Evolutionary conservation across 2,888 invertebrate genomes (phyloP).

Genomic region (Ectropis crepuscularia): DNA sequence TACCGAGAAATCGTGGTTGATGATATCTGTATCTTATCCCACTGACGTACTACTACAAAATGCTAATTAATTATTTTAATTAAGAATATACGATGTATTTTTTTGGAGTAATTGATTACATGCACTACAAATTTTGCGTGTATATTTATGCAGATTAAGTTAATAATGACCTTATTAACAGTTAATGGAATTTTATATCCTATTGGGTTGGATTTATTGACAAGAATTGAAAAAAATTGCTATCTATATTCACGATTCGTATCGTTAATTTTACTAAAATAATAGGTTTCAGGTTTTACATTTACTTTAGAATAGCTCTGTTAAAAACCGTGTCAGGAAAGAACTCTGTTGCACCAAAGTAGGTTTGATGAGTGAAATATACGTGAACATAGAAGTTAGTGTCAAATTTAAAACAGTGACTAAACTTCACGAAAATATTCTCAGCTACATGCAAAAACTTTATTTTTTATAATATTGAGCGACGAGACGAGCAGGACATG

Average conservation of each 20-base stretch:
- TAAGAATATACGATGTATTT: slow-evolving; percentile 29
- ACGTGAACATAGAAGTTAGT: slow-evolving; percentile 36
- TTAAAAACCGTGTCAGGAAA: slow-evolving; percentile 34
- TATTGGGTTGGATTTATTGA: too few relatives aligned
- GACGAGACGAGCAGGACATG: too few relatives aligned
- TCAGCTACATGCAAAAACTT: neutral
- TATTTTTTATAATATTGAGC: too few relatives aligned
- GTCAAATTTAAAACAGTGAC: slow-evolving; percentile 47
- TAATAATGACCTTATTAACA: too few relatives aligned
- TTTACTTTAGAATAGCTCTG: slow-evolving; percentile 21
- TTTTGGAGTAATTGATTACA: slow-evolving; percentile 19
- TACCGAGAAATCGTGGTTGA: slow-evolving; percentile 67
- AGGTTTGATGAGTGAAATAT: slow-evolving; percentile 43
- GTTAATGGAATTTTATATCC: too few relatives aligned
- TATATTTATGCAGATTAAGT: slow-evolving; percentile 5
- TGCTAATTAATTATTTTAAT: slow-evolving; percentile 59
- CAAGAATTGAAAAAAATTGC: too few relatives aligned
- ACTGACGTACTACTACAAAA: slow-evolving; percentile 56
- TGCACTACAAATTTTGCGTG: slow-evolving; percentile 7
- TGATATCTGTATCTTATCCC: slow-evolving; percentile 64
- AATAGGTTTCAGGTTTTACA: slow-evolving; percentile 7
- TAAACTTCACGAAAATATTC: slow-evolving; percentile 10
- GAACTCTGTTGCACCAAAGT: slow-evolving; percentile 36
- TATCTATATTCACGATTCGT: too few relatives aligned
- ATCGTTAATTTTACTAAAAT: neutral